phyloP scores from a whole-genome alignment of 1,140 invertebrate genomes.

The Drepana arcuata region DNA sequence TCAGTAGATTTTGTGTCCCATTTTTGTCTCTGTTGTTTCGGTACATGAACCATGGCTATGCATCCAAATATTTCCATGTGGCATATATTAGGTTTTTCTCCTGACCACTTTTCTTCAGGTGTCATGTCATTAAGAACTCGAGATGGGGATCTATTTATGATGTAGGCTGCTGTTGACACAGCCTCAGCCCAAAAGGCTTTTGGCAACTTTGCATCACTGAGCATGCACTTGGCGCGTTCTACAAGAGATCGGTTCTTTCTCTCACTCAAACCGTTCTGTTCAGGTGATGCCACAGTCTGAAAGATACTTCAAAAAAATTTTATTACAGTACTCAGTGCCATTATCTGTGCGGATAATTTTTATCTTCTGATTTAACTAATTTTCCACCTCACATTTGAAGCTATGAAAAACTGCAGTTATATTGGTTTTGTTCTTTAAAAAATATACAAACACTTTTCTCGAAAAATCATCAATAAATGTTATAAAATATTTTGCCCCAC shows the following conservation, averaged over 20 bases:
- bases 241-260: background rate
- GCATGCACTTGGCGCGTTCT: background rate
- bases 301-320: background rate
- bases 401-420: background rate
- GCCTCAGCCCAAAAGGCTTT: background rate
- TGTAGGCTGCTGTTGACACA: background rate
- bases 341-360: background rate
- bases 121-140: background rate
- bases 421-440: background rate
- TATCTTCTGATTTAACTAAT: background rate
- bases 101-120: slow-evolving; percentile 20
- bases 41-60: slow-evolving; percentile 37
- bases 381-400: background rate
- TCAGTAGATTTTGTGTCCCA: slow-evolving; percentile 29
- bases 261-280: background rate
- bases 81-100: slow-evolving; percentile 21
- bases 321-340: background rate
- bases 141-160: background rate
- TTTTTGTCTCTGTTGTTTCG: slow-evolving; percentile 32
- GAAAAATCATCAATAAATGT: slow-evolving; percentile 1
- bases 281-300: background rate
- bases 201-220: background rate
- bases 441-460: background rate
- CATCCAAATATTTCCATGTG: slow-evolving; percentile 57
- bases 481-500: slow-evolving; percentile 1